Evolutionary conservation across 2,888 invertebrate species (phyloP).

Genomic region (Creontiades dilutus): DNA sequence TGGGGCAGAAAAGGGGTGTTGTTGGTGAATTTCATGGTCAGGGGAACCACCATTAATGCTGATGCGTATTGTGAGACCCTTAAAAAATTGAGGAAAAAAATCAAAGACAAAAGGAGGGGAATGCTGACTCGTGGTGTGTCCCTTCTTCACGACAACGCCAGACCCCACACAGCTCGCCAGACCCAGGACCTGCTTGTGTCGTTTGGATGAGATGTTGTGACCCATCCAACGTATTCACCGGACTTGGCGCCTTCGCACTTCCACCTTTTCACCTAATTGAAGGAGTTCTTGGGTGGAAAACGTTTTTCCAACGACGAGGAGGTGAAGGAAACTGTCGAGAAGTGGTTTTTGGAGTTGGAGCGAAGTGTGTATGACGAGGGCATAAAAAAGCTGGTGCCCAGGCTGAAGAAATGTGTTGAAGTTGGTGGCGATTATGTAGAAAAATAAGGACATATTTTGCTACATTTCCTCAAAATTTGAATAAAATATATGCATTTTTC

Average conservation of each 20-base stretch:
- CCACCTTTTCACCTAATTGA: slow-evolving; percentile 61
- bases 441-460: background rate
- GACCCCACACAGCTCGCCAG: slow-evolving; percentile 71
- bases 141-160: slow-evolving; percentile 75
- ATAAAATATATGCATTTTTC: slow-evolving; percentile 61
- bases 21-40: too few relatives aligned
- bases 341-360: slow-evolving; percentile 46
- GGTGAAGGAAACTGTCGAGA: slow-evolving; percentile 42
- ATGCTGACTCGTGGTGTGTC: slow-evolving; percentile 72
- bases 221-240: slow-evolving; percentile 64
- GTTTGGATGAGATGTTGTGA: slow-evolving; percentile 74
- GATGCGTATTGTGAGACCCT: slow-evolving; percentile 64
- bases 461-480: slow-evolving; percentile 26
- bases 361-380: slow-evolving; percentile 63
- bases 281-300: slow-evolving; percentile 64
- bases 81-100: slow-evolving; percentile 72
- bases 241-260: slow-evolving; percentile 68
- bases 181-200: slow-evolving; percentile 62
- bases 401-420: slow-evolving; percentile 57
- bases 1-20: too few relatives aligned
- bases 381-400: slow-evolving; percentile 53
- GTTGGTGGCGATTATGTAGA: slow-evolving; percentile 47
- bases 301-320: slow-evolving; percentile 48
- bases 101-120: slow-evolving; percentile 74
- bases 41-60: background rate